Base-by-base conservation (phyloP, 1,140 invertebrate genomes). In the Apis florea region DNA sequence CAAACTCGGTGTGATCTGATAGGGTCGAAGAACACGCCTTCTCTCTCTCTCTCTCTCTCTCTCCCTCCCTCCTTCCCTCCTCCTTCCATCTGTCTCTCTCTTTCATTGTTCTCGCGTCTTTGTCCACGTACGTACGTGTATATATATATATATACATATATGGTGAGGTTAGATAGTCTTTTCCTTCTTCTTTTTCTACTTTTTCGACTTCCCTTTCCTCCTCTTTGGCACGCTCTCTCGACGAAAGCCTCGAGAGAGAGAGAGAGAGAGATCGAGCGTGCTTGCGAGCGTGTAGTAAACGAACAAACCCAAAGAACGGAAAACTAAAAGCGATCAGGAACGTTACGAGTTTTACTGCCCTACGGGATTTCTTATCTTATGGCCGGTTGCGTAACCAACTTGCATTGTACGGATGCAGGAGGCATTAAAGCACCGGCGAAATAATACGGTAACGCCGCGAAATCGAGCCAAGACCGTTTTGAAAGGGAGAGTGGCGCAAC, bases 351-450 rank as follows among this genome's bases (percentile, higher is more conserved):
- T 88, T 88, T 88, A 88, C 85, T 88, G 79, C 86, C 79, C 86
- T 84, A 85, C 86, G 86, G 86, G 86, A 87, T 88, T 88, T 87
- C 85, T 88, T 88, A 88, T 88, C 86, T 88, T 63, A 68, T 70
- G 66, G 79, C 69, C 74, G 79, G 76, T 87, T 87, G 71, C 86
- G 86, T 79, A 87, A 87, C 31, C 77, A 19, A 40, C 70, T 86
- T 82, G 61, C 82, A 79, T 87, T 87, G 85, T 87, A 81, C 72
- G 82, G 85, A 87, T 86, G 85, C 82, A 61, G 85, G 86, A 61
- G 85, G 86, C 85, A 74, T 87, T 84, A 82, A 40, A 77, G 67
- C 26, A 49, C 53, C 19, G 61, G 54, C 59, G 82, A 87, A 87
- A 87, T 87, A 87, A 87, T 87, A 85, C 80, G 59, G 85, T 59